These are phyloP conservation scores for Drosophila ochracea DNA, from an alignment of 2,888 invertebrate species.

Conservation along the genomic window DNA sequence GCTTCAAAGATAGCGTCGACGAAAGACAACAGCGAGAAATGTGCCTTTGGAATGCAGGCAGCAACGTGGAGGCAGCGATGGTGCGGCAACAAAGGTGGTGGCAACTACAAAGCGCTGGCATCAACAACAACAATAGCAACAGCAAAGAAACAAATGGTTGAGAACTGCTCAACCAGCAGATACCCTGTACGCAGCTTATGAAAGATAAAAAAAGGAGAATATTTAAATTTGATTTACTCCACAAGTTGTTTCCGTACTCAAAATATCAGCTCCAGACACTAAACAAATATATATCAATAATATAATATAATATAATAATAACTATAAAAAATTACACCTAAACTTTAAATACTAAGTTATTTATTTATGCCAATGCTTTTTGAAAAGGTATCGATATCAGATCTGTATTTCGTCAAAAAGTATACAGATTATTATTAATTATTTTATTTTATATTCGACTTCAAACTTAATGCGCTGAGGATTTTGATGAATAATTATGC, in stretches of 20 bases:
- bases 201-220: not conserved
- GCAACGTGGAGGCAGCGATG: not conserved
- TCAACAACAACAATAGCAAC: constrained; percentile 1
- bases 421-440: not conserved
- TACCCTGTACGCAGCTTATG: not conserved
- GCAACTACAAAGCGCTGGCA: not conserved
- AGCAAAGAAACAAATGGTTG: not conserved
- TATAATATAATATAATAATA: not conserved
- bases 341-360: not conserved
- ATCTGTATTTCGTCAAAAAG: too few species aligned
- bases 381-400: not conserved
- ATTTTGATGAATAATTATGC: not conserved
- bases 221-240: not conserved
- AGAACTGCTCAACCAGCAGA: not conserved
- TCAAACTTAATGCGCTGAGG: not conserved
- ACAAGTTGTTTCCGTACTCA: not conserved
- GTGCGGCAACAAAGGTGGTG: not conserved
- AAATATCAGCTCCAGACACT: not conserved
- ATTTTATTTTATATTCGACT: too few species aligned
- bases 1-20: constrained; percentile 26
- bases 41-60: constrained; percentile 42
- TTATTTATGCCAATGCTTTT: not conserved
- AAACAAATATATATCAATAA: not conserved
- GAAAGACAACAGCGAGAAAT: constrained; percentile 38
- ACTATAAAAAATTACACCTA: not conserved